Evolutionary conservation across 92 coral and sea anemone species (phyloP).

Genomic region (Umimayanthus kanabou): DNA sequence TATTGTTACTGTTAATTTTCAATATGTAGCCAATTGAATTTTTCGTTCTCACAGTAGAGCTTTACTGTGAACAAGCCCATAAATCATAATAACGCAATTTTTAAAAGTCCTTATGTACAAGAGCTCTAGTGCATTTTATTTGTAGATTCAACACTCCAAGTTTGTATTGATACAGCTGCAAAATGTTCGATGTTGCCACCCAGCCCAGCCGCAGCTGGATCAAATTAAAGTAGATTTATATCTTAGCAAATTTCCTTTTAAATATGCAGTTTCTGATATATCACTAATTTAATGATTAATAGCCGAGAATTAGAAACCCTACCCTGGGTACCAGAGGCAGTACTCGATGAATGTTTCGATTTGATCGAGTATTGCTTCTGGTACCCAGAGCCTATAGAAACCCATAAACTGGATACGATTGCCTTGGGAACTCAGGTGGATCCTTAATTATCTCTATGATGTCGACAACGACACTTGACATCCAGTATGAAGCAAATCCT

Average conservation of each 20-base stretch:
- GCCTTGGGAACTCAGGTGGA: not conserved
- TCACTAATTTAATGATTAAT: not conserved
- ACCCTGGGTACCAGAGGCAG: too few relatives aligned
- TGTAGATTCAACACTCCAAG: too few relatives aligned
- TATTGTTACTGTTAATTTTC: too few relatives aligned
- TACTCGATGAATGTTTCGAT: too few relatives aligned
- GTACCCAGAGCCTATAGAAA: not conserved
- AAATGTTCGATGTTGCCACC: not conserved
- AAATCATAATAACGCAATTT: too few relatives aligned
- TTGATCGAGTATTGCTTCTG: too few relatives aligned
- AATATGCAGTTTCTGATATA: not conserved
- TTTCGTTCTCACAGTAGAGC: too few relatives aligned
- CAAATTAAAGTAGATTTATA: not conserved
- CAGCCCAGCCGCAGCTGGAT: not conserved
- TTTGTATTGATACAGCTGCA: too few relatives aligned
- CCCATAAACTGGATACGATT: not conserved
- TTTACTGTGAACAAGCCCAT: too few relatives aligned
- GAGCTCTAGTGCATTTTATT: too few relatives aligned
- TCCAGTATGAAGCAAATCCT: not conserved
- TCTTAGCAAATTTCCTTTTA: not conserved
- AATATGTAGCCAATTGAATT: too few relatives aligned
- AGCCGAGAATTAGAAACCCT: not conserved
- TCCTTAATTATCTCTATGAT: not conserved
- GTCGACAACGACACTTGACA: not conserved
- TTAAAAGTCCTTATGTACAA: too few relatives aligned